Base-by-base conservation (phyloP, 1,140 invertebrate species). In the Ridgeia piscesae region DNA sequence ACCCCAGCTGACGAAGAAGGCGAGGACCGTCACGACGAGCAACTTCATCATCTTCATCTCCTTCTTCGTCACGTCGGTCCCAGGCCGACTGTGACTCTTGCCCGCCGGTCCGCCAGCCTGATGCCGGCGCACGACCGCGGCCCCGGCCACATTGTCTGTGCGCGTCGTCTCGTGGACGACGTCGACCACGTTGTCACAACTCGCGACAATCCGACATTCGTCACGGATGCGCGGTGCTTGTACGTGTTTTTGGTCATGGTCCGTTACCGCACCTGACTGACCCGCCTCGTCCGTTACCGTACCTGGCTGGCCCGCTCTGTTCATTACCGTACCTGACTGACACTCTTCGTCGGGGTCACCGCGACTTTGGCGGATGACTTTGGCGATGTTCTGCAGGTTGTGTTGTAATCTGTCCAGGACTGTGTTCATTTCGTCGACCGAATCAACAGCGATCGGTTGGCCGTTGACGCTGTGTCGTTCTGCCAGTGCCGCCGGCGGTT, bases 1-100 rank as follows among this genome's bases (percentile, higher is more conserved):
- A 17, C 94, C 94, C 93, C 94, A 94, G 11, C 77, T 91, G 17
- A 93, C 89, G 89, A 94, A 94, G 89, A 93, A 94, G 31, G 92
- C 91, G 9, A 91, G 50, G 0, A 92, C 89, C 0, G 93, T 93
- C 8, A 93, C 91, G 4, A 89, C 92, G 9, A 94, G 77, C 33
- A 93, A 90, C 58, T 93, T 93, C 0, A 94, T 91, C n/a, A 93
- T 93, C 89, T 93, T 93, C 33, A 88, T 34, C n/a, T 91, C 11
- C 89, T 89, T n/a, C 89, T 21, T 27, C 42, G 31, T 88, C 48
- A 14, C n/a, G 17, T 90, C n/a, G 34, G 17, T 33, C 31, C 35
- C 89, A 8, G 14, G 2, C 89, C 33, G 89, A 33, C 17, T 77
- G 58, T 0, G 58, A 31, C 27, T 77, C 27, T 50, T 88, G 50